A percentile compares a stretch with the other conserved stretches of the same genome.
These are phyloP conservation scores for Brachionus rubens DNA, from an alignment of 1,140 invertebrate genomes.

Conservation along the genomic window DNA sequence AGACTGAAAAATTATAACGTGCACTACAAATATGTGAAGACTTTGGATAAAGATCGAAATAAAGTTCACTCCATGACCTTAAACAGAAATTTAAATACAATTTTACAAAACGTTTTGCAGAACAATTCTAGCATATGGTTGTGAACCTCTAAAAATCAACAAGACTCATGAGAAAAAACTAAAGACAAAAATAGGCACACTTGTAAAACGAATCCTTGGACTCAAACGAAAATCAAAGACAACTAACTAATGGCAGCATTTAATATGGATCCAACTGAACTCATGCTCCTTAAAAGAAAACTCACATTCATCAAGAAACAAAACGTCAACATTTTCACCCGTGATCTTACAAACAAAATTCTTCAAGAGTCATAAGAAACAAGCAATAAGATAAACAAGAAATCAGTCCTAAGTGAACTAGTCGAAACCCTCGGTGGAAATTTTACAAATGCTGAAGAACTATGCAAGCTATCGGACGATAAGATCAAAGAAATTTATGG, in stretches of 20 bases:
- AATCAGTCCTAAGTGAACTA: no score
- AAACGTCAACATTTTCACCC: no score
- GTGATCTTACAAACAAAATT: no score
- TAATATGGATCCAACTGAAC: no score
- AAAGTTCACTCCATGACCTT: background rate
- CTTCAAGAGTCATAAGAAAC: no score
- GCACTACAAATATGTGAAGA: background rate
- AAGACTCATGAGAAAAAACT: background rate
- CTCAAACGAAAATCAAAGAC: background rate
- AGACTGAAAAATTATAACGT: background rate
- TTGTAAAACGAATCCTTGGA: background rate
- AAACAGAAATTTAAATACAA: background rate
- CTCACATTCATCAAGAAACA: no score
- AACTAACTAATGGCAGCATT: background rate
- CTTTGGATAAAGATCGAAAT: background rate
- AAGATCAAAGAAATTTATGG: no score
- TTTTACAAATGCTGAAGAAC: no score
- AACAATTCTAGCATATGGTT: slow-evolving; percentile 8
- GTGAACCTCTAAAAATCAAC: background rate
- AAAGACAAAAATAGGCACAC: background rate
- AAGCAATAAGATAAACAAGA: no score
- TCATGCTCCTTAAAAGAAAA: no score
- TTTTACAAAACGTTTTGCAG: background rate
- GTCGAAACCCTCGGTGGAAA: no score
- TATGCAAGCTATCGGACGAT: no score